Conservation (phyloP, 2,888 invertebrate genomes). For the Orthosia cruda region DNA sequence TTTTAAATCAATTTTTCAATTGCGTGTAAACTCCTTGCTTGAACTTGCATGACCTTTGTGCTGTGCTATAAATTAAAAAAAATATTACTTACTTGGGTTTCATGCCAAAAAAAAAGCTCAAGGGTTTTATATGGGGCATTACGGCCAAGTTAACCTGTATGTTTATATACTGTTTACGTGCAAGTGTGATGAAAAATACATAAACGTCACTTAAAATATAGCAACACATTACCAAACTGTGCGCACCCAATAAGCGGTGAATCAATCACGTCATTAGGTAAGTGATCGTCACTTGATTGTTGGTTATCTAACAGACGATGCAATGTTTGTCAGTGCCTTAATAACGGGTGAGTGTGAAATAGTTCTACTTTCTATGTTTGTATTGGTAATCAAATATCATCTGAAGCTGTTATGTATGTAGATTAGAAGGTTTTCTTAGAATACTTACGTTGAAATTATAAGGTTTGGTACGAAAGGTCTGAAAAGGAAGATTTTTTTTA, state of each 20-base stretch:
- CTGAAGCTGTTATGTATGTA: not conserved
- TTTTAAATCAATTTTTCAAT: too few relatives aligned
- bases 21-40: too few relatives aligned
- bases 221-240: constrained; percentile 27
- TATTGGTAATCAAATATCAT: not conserved
- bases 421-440: not conserved
- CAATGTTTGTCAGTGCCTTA: constrained; percentile 52
- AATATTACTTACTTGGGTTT: too few relatives aligned
- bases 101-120: too few relatives aligned
- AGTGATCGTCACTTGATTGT: constrained; percentile 44
- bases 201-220: constrained; percentile 16
- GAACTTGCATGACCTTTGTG: too few relatives aligned
- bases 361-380: constrained; percentile 32
- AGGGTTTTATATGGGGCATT: too few relatives aligned
- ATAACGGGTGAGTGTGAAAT: constrained; percentile 30
- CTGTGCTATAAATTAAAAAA: too few relatives aligned
- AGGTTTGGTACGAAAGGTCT: too few relatives aligned
- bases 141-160: too few relatives aligned
- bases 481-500: too few relatives aligned
- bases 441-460: not conserved
- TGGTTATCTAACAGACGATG: constrained; percentile 52
- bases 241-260: constrained; percentile 21
- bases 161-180: too few relatives aligned
- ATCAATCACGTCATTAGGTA: constrained; percentile 57
- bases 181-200: too few relatives aligned